Conservation (phyloP, 1,140 invertebrate species). For the Ruditapes philippinarum region DNA sequence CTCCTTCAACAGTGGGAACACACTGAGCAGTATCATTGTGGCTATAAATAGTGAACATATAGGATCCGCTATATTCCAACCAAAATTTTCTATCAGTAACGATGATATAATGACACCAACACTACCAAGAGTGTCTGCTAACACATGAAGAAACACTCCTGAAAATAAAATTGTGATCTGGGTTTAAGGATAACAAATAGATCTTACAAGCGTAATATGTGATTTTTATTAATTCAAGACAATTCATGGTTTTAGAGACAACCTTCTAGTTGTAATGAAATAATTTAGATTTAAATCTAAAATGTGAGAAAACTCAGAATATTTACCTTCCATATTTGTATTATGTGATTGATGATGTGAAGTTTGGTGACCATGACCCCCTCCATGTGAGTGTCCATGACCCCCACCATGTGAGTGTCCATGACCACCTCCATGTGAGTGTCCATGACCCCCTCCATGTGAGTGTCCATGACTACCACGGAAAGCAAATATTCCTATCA, state of each 20-base stretch:
- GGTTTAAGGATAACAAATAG: too few species aligned
- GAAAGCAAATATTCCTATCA: slow-evolving; percentile 98
- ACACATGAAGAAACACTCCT: slow-evolving; percentile 90
- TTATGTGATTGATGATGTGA: slow-evolving; percentile 86
- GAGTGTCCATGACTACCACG: slow-evolving; percentile 91
- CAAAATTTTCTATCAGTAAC: slow-evolving; percentile 89
- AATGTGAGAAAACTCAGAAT: too few species aligned
- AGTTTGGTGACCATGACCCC: slow-evolving; percentile 74
- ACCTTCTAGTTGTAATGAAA: too few species aligned
- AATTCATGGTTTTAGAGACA: too few species aligned
- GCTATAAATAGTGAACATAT: slow-evolving; percentile 90
- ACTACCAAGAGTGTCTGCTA: slow-evolving; percentile 90
- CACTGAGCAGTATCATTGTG: slow-evolving; percentile 88
- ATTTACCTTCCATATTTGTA: slow-evolving; percentile 89
- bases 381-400: slow-evolving; percentile 77
- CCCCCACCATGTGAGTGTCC: slow-evolving; percentile 75
- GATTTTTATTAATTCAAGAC: too few species aligned
- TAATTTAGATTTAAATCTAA: too few species aligned
- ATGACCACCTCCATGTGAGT: slow-evolving; percentile 80
- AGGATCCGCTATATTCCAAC: slow-evolving; percentile 89
- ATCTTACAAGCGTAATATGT: too few species aligned
- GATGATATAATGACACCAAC: slow-evolving; percentile 90
- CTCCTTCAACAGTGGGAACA: slow-evolving; percentile 89
- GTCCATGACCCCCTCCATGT: slow-evolving; percentile 85
- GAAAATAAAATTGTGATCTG: too few species aligned